These are phyloP conservation scores for Sebastes miniatus DNA, from an alignment of 2,797 vertebrate genomes.

Conservation along the genomic window DNA sequence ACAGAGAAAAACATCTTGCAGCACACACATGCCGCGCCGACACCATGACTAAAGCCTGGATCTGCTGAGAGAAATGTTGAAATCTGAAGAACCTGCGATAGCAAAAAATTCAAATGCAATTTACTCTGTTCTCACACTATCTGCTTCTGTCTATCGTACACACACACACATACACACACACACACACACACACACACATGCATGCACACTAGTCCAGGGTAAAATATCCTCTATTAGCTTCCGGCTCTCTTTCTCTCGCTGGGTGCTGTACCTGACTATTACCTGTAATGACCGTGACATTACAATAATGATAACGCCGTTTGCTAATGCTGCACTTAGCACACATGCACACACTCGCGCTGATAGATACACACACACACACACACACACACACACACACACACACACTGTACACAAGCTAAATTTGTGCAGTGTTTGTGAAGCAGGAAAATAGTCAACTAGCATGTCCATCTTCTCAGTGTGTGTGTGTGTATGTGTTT, in stretches of 20 bases:
- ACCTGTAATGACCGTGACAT: conserved; percentile 82
- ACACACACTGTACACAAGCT: not conserved
- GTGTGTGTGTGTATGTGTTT: not conserved
- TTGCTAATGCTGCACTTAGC: conserved; percentile 77
- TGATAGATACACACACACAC: conserved; percentile 19
- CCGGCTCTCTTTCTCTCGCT: conserved; percentile 67
- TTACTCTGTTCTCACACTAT: conserved; percentile 31
- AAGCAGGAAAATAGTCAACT: conserved; percentile 15
- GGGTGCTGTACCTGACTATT: conserved; percentile 78
- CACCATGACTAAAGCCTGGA: not conserved
- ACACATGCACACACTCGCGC: conserved; percentile 39
- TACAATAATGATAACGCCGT: conserved; percentile 80
- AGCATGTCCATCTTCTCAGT: conserved; percentile 20
- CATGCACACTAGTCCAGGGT: conserved; percentile 30
- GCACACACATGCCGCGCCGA: conserved; percentile 2
- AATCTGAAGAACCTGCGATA: conserved; percentile 31
- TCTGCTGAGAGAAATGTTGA: conserved; percentile 17
- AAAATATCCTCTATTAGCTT: conserved; percentile 74
- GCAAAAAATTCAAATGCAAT: conserved; percentile 43
- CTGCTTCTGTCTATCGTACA: conserved; percentile 19
- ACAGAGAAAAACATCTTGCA: conserved; percentile 19
- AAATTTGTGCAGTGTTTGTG: conserved; percentile 23
- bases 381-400: not conserved
- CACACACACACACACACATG: not conserved
- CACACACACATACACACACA: not conserved